Base-by-base conservation (phyloP, 2,797 vertebrate genomes). In the Cyprinodon diabolis region DNA sequence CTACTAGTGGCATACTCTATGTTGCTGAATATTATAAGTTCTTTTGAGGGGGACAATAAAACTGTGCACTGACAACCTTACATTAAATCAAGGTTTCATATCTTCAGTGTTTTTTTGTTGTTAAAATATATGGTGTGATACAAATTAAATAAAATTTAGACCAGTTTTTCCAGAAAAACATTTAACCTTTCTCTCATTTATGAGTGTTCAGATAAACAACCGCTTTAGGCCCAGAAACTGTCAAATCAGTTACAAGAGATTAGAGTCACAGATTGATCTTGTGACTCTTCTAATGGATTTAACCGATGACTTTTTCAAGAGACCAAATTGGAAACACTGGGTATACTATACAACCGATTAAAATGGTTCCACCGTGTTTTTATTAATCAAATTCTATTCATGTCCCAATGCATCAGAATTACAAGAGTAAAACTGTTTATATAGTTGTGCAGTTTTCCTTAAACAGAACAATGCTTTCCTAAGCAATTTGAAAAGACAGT, bases 181-280 rank as follows among this genome's bases (percentile, higher is more conserved):
- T 4, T 43, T 40, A 57, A 17, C 54, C 7, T 17, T 49, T 58
- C n/a, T 66, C 48, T 47, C 63, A n/a, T 72, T 70, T 68, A 43
- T 12, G 5, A 43, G 19, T 40, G 8, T 9, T 69, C 10, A 60
- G 71, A 52, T 51, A 23, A 56, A 65, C 21, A 76, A 57, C 55
- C 25, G 17, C 58, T 47, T 37, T 0, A 52, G 23, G 30, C 57
- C 12, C n/a, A 45, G 40, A 35, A 69, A 51, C 69, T 35, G 69
- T 78, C 47, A 76, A 72, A 40, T 66, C 65, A 74, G 57, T 62
- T 67, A 66, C 56, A 52, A 43, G 40, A 56, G 51, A 54, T 55
- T 51, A 71, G 37, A 71, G 58, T 77, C 0, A 12, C 60, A 66
- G 49, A 55, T 74, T 4, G 69, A 68, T 78, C 57, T 68, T 69